Conservation (phyloP, 1,140 invertebrate species). For the Drosophila orena region DNA sequence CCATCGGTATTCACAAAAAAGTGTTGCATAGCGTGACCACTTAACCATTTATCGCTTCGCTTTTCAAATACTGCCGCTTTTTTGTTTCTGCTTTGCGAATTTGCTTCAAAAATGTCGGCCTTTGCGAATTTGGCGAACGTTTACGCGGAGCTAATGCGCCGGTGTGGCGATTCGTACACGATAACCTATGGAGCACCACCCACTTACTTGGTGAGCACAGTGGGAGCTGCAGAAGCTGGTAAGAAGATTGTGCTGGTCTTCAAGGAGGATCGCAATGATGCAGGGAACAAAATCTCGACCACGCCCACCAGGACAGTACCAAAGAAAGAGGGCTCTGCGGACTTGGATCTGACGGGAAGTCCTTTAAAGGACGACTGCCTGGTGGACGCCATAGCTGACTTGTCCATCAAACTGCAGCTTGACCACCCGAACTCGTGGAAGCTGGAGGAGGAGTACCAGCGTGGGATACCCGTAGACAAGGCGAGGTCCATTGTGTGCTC, state of each 20-base stretch:
- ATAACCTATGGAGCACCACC: conserved; percentile 65
- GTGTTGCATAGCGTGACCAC: background rate
- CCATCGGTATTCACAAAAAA: background rate
- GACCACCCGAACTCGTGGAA: conserved; percentile 66
- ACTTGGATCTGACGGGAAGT: conserved; percentile 77
- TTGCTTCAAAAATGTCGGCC: conserved; percentile 38
- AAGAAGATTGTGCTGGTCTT: conserved; percentile 70
- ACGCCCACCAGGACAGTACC: conserved; percentile 54
- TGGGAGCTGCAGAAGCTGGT: conserved; percentile 46
- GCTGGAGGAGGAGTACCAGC: conserved; percentile 73
- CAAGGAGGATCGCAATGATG: conserved; percentile 55
- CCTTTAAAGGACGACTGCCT: conserved; percentile 78
- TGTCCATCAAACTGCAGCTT: conserved; percentile 62
- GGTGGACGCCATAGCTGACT: conserved; percentile 68
- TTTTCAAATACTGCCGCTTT: conserved; percentile 36
- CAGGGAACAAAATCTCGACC: conserved; percentile 1
- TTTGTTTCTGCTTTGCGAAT: conserved; percentile 3
- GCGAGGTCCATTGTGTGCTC: conserved; percentile 60
- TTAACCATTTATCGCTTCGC: conserved; percentile 2
- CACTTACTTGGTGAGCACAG: conserved; percentile 56
- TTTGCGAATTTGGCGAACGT: conserved; percentile 67
- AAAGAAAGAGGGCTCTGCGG: conserved; percentile 12
- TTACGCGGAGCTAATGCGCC: conserved; percentile 64
- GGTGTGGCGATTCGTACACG: conserved; percentile 66
- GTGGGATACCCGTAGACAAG: conserved; percentile 51